Evolutionary conservation across 2,113 vertebrate species (phyloP), one percentile per base, ranked within the genome.

Genomic region (Ceuthmochares aereus): DNA sequence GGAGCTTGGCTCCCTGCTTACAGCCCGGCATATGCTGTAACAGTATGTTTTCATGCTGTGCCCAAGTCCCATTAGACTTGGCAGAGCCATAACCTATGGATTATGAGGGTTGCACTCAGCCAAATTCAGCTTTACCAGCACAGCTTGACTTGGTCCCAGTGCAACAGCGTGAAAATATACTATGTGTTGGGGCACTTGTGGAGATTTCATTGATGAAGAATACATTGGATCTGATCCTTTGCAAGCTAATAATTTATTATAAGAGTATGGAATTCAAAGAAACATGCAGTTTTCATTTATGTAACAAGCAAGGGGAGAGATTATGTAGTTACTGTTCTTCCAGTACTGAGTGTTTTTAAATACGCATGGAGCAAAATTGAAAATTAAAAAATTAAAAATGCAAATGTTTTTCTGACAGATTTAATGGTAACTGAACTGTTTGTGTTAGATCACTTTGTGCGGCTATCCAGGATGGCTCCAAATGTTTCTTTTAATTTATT

Each of bases 11-110:
- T 93, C 74, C 64, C 63, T 82, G 27, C 72, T 91, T 79, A 51
- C 81, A 96, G 76, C 70, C 83, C 96, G 91, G 67, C 93, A 90
- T 19, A 72, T 70, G 84, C 75, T 95, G 79, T 63, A 95, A 67
- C 58, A 80, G 32, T 42, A 9, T 47, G 58, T 76, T 72, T 96
- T 81, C 87, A 70, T 84, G 66, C 87, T 95, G 92, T 94, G 92
- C 89, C 93, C 91, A 72, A 84, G 74, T 87, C 96, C 93, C 95
- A 94, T 89, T 75, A 95, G 81, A 56, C 90, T 86, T 96, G 87
- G 91, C 78, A 95, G 69, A 80, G 74, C 36, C 66, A 63, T 32
- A 90, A 66, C 78, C 77, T 45, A 2, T 22, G 40, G 55, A 97
- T 94, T 96, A 93, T 0, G 17, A 86, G 70, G 26, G 60, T 70